Evolutionary conservation across 1,140 invertebrate genomes (phyloP).

Genomic region (Dendrolimus kikuchii): DNA sequence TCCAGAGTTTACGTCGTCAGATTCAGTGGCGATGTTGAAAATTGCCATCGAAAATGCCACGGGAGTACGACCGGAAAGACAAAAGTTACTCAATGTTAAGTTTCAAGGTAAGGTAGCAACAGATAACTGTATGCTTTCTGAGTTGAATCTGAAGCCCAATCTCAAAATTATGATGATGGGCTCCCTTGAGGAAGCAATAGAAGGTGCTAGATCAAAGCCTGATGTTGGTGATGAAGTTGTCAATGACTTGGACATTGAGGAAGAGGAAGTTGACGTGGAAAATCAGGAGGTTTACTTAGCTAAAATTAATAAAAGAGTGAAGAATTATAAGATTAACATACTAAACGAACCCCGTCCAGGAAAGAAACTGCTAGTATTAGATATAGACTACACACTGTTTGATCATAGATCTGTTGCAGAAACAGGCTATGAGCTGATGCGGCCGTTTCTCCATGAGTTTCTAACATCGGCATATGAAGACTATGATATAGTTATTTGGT

Average conservation of each 20-base stretch:
- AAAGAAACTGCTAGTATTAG: conserved; percentile 94
- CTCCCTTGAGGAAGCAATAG: conserved; percentile 92
- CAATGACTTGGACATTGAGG: conserved; percentile 91
- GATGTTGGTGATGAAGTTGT: conserved; percentile 87
- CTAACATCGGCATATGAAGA: conserved; percentile 91
- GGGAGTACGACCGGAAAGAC: conserved; percentile 88
- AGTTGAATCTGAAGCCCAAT: conserved; percentile 86
- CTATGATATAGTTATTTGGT: conserved; percentile 94
- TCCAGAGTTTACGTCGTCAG: conserved; percentile 76
- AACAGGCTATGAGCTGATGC: conserved; percentile 90
- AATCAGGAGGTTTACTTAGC: conserved; percentile 83
- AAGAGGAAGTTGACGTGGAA: conserved; percentile 88
- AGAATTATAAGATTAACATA: conserved; percentile 88
- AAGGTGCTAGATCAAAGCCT: conserved; percentile 83
- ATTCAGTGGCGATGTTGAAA: conserved; percentile 87
- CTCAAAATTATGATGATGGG: conserved; percentile 98
- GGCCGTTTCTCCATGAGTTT: conserved; percentile 96
- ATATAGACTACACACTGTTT: conserved; percentile 98
- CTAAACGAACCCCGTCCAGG: conserved; percentile 85
- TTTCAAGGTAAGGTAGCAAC: conserved; percentile 89
- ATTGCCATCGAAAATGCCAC: conserved; percentile 85
- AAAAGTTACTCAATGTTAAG: conserved; percentile 95
- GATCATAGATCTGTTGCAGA: conserved; percentile 95
- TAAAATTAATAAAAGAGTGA: conserved; percentile 89
- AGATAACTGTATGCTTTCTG: conserved; percentile 80